A percentile compares a stretch with the other conserved stretches of the same genome.
These are phyloP conservation scores for Trileptium ribeirensis DNA, from an alignment of 2,888 invertebrate species.

Conservation along the genomic window DNA sequence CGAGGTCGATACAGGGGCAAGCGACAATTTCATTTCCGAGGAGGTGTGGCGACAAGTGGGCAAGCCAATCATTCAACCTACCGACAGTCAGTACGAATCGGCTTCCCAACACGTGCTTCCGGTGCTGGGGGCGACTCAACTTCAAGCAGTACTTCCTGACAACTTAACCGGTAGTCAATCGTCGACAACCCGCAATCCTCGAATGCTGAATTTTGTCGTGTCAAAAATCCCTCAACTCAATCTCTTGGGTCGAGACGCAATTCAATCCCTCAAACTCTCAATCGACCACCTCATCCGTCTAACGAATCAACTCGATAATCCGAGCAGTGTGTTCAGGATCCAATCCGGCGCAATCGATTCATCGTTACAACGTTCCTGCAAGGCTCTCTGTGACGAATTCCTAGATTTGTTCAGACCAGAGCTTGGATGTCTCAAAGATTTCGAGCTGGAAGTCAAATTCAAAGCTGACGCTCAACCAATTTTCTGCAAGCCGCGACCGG, in stretches of 20 bases:
- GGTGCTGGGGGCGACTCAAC: too few relatives aligned
- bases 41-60: too few relatives aligned
- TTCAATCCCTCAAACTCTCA: not conserved
- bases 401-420: not conserved
- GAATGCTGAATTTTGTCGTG: too few relatives aligned
- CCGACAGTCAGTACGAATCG: too few relatives aligned
- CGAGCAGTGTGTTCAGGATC: too few relatives aligned
- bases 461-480: not conserved
- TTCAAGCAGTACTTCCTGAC: too few relatives aligned
- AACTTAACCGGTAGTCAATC: too few relatives aligned
- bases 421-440: not conserved
- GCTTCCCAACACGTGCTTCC: too few relatives aligned
- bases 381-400: not conserved
- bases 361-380: not conserved
- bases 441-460: conserved; percentile 8
- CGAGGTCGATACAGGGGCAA: not conserved
- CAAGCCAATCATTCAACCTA: too few relatives aligned
- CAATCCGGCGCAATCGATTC: too few relatives aligned
- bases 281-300: not conserved
- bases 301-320: too few relatives aligned
- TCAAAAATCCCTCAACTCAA: not conserved
- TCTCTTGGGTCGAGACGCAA: not conserved
- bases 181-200: too few relatives aligned
- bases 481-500: not conserved
- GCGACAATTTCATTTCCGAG: not conserved